Percentiles rank a stretch among this genome's conserved stretches.
phyloP scores from a whole-genome alignment of 2,888 invertebrate species.

The Prosopocoilus inquinatus region DNA sequence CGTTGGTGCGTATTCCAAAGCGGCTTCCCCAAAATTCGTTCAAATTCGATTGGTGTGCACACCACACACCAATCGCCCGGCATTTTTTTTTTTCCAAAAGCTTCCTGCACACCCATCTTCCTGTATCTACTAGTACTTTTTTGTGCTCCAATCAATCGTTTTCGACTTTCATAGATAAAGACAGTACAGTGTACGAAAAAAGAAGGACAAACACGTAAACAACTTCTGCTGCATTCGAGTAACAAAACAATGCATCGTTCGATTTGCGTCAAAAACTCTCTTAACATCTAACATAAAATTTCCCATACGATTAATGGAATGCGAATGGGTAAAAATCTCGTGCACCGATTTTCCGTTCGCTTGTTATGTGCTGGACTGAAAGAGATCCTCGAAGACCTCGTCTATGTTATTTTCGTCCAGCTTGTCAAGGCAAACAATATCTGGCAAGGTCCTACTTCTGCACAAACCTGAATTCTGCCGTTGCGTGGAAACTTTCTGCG shows the following conservation, averaged over 20 bases:
- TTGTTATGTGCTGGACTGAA: constrained; percentile 51
- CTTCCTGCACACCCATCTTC: neutral
- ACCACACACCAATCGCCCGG: constrained; percentile 39
- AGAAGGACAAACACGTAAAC: neutral
- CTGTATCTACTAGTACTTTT: neutral
- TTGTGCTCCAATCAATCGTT: neutral
- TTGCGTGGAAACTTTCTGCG: constrained; percentile 52
- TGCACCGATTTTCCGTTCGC: neutral
- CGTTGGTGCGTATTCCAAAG: constrained; percentile 1
- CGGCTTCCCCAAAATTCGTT: neutral
- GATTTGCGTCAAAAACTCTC: neutral
- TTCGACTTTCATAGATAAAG: neutral
- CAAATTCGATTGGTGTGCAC: constrained; percentile 38
- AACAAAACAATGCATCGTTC: neutral
- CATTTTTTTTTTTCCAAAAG: neutral
- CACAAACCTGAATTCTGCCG: constrained; percentile 54
- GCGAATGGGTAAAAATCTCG: neutral
- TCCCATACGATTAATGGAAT: neutral
- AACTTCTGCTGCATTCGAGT: neutral
- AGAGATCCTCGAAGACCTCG: constrained; percentile 83
- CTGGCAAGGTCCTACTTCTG: constrained; percentile 76
- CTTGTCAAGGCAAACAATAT: constrained; percentile 63
- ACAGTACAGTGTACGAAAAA: neutral
- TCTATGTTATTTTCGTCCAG: constrained; percentile 81
- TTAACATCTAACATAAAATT: neutral